Base-by-base conservation (phyloP, 2,113 vertebrate species). In the Centropristis striata region DNA sequence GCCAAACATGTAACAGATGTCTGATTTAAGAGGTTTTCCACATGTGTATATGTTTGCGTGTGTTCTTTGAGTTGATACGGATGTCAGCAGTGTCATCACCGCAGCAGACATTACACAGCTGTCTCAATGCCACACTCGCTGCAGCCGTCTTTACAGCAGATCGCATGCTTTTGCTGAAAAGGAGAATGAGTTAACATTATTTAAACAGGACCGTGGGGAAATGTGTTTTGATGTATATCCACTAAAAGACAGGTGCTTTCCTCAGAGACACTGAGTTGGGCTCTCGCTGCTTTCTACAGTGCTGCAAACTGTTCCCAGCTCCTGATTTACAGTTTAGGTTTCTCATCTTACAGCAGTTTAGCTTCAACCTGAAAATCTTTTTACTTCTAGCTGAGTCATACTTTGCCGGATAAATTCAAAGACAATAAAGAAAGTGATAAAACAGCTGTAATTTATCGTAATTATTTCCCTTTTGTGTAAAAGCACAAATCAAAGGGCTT, bases 1-100 rank as follows among this genome's bases (percentile, higher is more conserved):
- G 28, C 51, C 49, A 68, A 86, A 83, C 86, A 51, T n/a, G 54
- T 15, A 77, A 64, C 88, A 89, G 86, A 88, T 85, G 88, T 87
- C 14, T 58, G 76, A 73, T 75, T 78, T 65, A 57, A 49, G 67
- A 79, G 71, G 15, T 49, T 67, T 75, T 76, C 78, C 78, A 78
- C 71, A 58, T 78, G 85, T 86, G 75, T 71, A 50, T 68, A 78
- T 76, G 71, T 54, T 82, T 83, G 78, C 54, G 79, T 69, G 86
- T 78, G 82, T 82, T 71, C 78, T 66, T 53, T 44, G 71, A 76
- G 71, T 61, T 74, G 68, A 68, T 53, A 32, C 16, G 36, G 51
- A 84, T 68, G 77, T 74, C 72, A 13, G 70, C 73, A 4, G 75
- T 46, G 60, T 88, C 71, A 44, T 84, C 70, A 11, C 73, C 44